These are phyloP conservation scores for Sebastes flavidus DNA, from an alignment of 2,797 vertebrate genomes.

Conservation along the genomic window DNA sequence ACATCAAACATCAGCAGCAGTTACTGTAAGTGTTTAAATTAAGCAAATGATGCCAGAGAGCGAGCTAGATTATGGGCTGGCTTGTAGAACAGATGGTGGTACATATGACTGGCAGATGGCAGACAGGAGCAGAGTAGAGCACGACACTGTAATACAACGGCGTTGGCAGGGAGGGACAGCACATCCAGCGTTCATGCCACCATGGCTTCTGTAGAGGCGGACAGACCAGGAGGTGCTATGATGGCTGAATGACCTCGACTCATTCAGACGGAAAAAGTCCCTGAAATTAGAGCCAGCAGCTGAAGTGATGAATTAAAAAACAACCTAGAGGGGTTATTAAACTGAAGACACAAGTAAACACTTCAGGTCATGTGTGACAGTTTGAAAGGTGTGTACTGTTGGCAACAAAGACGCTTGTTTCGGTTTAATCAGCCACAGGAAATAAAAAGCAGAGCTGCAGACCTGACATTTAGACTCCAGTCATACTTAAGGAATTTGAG, in stretches of 20 bases:
- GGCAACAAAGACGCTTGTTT: background rate
- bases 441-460: background rate
- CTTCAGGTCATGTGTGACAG: background rate
- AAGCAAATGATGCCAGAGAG: constrained; percentile 6
- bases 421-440: background rate
- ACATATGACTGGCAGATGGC: constrained; percentile 63
- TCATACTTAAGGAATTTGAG: background rate
- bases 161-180: constrained; percentile 7
- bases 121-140: constrained; percentile 37
- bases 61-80: constrained; percentile 29
- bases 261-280: background rate
- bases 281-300: background rate
- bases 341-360: background rate
- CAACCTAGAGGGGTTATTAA: background rate
- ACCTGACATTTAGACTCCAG: background rate
- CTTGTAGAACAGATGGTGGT: constrained; percentile 63
- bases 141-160: constrained; percentile 24
- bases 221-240: background rate
- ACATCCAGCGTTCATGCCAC: constrained; percentile 13
- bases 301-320: background rate
- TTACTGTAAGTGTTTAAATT: constrained; percentile 24
- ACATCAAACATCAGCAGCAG: constrained; percentile 26
- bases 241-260: background rate
- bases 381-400: background rate
- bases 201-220: background rate